A percentile compares a stretch with the other conserved stretches of the same genome.
Evolutionary conservation across 2,113 vertebrate species (phyloP).

Genomic region (Dunckerocampus dactyliophorus): DNA sequence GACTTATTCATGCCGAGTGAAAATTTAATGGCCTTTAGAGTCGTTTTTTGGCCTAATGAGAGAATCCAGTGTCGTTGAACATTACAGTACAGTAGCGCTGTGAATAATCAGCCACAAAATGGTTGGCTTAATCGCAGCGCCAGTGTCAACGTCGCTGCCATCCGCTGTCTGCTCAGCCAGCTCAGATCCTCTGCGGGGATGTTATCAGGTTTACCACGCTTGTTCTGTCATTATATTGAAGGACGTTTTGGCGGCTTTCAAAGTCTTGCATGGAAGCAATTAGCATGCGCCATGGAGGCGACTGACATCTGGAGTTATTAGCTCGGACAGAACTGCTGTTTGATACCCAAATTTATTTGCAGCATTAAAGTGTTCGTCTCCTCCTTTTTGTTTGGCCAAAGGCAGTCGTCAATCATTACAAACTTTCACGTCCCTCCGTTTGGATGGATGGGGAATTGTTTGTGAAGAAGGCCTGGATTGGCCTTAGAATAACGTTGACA

Average conservation of each 20-base stretch:
- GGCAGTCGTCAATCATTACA: not conserved
- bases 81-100: conserved; percentile 52
- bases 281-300: conserved; percentile 30
- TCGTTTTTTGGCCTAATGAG: conserved; percentile 65
- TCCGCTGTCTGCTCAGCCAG: conserved; percentile 42
- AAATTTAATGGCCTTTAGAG: conserved; percentile 69
- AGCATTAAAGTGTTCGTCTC: not conserved
- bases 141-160: conserved; percentile 45
- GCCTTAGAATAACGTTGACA: not conserved
- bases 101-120: conserved; percentile 66
- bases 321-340: conserved; percentile 21
- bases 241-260: conserved; percentile 52
- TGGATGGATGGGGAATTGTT: not conserved
- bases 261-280: conserved; percentile 47
- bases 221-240: conserved; percentile 57
- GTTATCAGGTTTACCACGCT: conserved; percentile 67
- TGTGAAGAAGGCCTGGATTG: not conserved
- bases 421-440: not conserved
- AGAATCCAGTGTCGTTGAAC: conserved; percentile 60
- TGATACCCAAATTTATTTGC: conserved; percentile 25
- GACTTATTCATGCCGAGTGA: conserved; percentile 72
- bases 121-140: conserved; percentile 57
- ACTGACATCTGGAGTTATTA: conserved; percentile 24
- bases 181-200: conserved; percentile 58
- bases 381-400: conserved; percentile 1